Conservation (phyloP, 2,797 vertebrate species). For the Amphiprion clarkii region DNA sequence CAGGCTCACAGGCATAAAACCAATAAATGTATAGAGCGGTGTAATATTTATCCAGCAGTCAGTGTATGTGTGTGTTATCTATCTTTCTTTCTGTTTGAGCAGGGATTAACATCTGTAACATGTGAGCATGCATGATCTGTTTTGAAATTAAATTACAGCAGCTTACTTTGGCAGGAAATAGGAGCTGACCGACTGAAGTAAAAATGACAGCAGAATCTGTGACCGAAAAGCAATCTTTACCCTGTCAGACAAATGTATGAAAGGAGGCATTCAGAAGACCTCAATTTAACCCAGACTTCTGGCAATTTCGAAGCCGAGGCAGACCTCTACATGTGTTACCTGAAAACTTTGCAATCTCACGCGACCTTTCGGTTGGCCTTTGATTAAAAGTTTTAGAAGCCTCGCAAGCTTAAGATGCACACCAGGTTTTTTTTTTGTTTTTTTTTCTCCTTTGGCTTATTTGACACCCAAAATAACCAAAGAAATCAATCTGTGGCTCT, state of each 20-base stretch:
- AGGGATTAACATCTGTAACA: not conserved
- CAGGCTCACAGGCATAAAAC: slow-evolving; percentile 48
- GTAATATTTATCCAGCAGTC: slow-evolving; percentile 48
- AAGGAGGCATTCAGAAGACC: slow-evolving; percentile 29
- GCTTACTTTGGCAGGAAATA: slow-evolving; percentile 17
- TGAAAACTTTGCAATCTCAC: slow-evolving; percentile 36
- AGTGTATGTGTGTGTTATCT: not conserved
- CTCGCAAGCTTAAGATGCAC: not conserved
- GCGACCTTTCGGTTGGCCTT: slow-evolving; percentile 51
- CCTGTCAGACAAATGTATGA: slow-evolving; percentile 33
- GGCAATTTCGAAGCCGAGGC: slow-evolving; percentile 42
- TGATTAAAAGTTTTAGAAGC: slow-evolving; percentile 46
- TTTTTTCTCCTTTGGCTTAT: not conserved
- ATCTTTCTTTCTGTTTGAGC: not conserved
- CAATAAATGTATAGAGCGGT: slow-evolving; percentile 62
- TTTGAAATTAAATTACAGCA: not conserved
- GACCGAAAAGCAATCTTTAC: slow-evolving; percentile 20
- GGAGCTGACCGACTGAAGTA: slow-evolving; percentile 40
- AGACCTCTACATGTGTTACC: slow-evolving; percentile 32
- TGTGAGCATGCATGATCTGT: not conserved
- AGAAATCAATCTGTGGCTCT: slow-evolving; percentile 11
- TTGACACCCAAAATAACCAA: not conserved
- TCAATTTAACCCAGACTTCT: slow-evolving; percentile 28
- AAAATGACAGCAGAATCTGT: slow-evolving; percentile 37
- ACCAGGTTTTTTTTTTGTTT: not conserved